Evolutionary conservation across 35 echinoderm and acorn worm species (phyloP).

Genomic region (Ptychodera flava): DNA sequence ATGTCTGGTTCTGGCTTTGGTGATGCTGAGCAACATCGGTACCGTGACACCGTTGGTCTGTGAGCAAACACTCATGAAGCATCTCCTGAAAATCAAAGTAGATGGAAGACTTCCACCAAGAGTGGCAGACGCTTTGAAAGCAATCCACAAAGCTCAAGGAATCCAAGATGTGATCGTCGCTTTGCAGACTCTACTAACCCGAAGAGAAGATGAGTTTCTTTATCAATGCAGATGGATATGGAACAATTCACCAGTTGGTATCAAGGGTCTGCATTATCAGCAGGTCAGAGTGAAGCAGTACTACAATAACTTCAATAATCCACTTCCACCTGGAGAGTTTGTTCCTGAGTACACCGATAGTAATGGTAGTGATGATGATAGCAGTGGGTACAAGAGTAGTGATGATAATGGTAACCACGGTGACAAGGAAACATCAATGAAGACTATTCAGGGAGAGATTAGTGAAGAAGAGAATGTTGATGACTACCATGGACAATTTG

Average conservation of each 20-base stretch:
- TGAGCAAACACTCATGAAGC: background rate
- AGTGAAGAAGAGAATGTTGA: background rate
- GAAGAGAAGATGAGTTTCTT: conserved; percentile 21
- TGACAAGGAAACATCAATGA: background rate
- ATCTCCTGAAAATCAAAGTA: background rate
- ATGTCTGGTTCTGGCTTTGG: conserved; percentile 18
- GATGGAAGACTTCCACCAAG: conserved; percentile 24
- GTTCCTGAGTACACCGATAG: background rate
- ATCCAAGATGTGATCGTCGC: background rate
- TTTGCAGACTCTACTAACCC: conserved; percentile 5
- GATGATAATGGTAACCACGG: background rate
- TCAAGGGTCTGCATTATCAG: background rate
- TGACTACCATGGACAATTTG: background rate
- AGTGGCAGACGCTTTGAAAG: conserved; percentile 12
- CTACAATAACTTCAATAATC: background rate
- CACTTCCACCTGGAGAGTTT: background rate
- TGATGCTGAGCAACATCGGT: conserved; percentile 44
- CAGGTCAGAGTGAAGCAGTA: background rate
- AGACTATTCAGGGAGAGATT: too few species aligned
- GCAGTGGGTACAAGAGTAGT: background rate
- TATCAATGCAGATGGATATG: conserved; percentile 11
- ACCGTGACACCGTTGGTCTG: background rate
- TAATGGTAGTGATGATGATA: too few species aligned
- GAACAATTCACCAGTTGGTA: background rate
- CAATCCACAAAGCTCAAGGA: background rate